Base-by-base conservation (phyloP, 1,140 invertebrate genomes). In the Caenorhabditis briggsae region DNA sequence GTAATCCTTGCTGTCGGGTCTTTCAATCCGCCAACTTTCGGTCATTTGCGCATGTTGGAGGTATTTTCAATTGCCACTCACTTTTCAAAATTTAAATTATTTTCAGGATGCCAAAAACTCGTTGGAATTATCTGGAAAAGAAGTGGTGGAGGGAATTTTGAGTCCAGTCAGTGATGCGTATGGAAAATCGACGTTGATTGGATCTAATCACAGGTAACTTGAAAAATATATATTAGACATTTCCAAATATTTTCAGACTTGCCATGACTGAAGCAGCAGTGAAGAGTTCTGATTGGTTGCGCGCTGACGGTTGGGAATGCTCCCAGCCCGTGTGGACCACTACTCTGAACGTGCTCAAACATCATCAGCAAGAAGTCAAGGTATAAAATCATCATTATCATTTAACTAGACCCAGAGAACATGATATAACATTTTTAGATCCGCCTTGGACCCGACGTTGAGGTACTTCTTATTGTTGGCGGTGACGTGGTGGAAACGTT, bases 401-500 rank as follows among this genome's bases (percentile, higher is more conserved):
- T 2, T 61, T 12, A 11, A 61, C n/a, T n/a, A n/a, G n/a, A n/a
- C n/a, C n/a, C n/a, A n/a, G n/a, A n/a, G n/a, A n/a, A n/a, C n/a
- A n/a, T n/a, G n/a, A n/a, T 7, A 0, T 6, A n/a, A 25, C 2
- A n/a, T 8, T 25, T 33, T 25, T n/a, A 61, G 59, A 25, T 14
- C 20, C 23, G 59, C 9, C 25, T 48, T 3, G 82, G 58, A 43
- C 11, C n/a, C 11, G 86, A 87, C 25, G 64, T 87, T 2, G 33
- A 43, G 1, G 33, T 87, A 12, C 20, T 55, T n/a, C 65, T 91
- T 50, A 25, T 91, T 41, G 91, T 91, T 74, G 90, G 90, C 16
- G 90, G 88, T 2, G 90, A 91, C 84, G 84, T 91, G 16, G 87
- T 91, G 1, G 90, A 91, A 53, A 89, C 90, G 1, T 91, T 91